Percentiles rank a stretch among this genome's conserved stretches.
These are phyloP conservation scores for Ephestia elutella DNA, from an alignment of 1,140 invertebrate species.

Conservation along the genomic window DNA sequence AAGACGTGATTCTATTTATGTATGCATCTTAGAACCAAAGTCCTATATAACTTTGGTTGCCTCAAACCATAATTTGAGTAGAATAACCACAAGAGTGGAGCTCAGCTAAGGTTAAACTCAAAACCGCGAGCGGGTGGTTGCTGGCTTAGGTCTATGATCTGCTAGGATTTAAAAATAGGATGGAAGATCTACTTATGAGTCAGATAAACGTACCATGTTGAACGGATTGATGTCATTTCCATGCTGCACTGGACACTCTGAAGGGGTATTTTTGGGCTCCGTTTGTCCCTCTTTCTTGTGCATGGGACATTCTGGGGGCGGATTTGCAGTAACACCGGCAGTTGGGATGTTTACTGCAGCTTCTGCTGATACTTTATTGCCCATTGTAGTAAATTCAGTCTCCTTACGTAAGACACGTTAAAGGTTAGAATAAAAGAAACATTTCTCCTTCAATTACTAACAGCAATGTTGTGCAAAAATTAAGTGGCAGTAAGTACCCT, in stretches of 20 bases:
- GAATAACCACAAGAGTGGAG: too few relatives aligned
- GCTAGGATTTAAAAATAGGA: too few relatives aligned
- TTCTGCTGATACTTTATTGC: conserved; percentile 77
- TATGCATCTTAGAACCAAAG: too few relatives aligned
- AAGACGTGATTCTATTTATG: too few relatives aligned
- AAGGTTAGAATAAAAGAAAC: conserved; percentile 33
- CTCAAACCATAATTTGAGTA: too few relatives aligned
- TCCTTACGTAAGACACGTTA: conserved; percentile 56
- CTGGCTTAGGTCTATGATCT: too few relatives aligned
- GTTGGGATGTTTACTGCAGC: conserved; percentile 57
- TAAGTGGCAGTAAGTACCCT: too few relatives aligned
- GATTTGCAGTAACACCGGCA: conserved; percentile 56
- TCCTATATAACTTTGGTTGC: too few relatives aligned
- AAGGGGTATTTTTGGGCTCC: conserved; percentile 40
- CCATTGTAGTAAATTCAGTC: conserved; percentile 67
- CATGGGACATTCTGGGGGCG: conserved; percentile 84
- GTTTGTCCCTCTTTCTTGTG: conserved; percentile 72
- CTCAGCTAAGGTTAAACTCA: too few relatives aligned
- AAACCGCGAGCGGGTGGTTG: too few relatives aligned
- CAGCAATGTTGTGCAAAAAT: too few relatives aligned
- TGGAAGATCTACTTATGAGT: too few relatives aligned
- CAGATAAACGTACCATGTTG: conserved; percentile 81
- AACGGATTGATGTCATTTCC: conserved; percentile 82
- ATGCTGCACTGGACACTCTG: conserved; percentile 81
- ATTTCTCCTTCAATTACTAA: not conserved